Percentiles rank a stretch among this genome's conserved stretches.
These are phyloP conservation scores for Drosophila neonasuta DNA, from an alignment of 2,888 invertebrate genomes.

Conservation along the genomic window DNA sequence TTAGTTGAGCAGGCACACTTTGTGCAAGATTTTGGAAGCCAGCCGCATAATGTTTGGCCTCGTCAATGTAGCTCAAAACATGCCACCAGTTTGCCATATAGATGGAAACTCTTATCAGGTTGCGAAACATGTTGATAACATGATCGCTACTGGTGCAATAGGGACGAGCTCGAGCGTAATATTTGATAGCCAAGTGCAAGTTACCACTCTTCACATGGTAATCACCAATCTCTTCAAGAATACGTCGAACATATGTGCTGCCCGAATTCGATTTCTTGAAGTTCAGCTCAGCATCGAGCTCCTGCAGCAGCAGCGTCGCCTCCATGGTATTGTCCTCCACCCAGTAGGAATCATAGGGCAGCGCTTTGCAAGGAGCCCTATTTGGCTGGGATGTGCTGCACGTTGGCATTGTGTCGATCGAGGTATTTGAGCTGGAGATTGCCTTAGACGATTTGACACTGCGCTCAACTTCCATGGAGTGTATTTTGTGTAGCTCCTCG, in stretches of 20 bases:
- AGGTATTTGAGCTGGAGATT: conserved; percentile 20
- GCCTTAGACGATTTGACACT: not conserved
- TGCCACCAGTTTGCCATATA: conserved; percentile 71
- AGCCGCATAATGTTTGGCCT: conserved; percentile 60
- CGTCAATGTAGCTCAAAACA: conserved; percentile 66
- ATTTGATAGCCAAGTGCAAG: conserved; percentile 58
- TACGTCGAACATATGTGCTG: conserved; percentile 53
- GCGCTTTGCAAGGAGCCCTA: not conserved
- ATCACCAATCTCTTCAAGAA: conserved; percentile 69
- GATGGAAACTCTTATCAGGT: conserved; percentile 62
- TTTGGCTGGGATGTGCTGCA: not conserved
- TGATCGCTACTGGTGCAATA: conserved; percentile 67
- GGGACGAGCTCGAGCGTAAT: conserved; percentile 57
- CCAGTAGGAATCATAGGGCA: conserved; percentile 56
- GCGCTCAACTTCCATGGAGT: conserved; percentile 39
- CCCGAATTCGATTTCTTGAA: conserved; percentile 66
- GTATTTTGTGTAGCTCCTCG: conserved; percentile 53
- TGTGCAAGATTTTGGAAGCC: conserved; percentile 46
- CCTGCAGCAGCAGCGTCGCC: conserved; percentile 58
- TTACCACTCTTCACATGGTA: conserved; percentile 67
- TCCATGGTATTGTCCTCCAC: conserved; percentile 67
- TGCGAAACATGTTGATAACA: conserved; percentile 62
- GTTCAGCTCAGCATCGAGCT: conserved; percentile 64
- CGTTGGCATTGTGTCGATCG: not conserved
- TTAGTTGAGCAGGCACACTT: conserved; percentile 53